Percentiles rank a stretch among this genome's conserved stretches.
Evolutionary conservation across 2,888 invertebrate species (phyloP).

Genomic region (Petrophora chlorosata): DNA sequence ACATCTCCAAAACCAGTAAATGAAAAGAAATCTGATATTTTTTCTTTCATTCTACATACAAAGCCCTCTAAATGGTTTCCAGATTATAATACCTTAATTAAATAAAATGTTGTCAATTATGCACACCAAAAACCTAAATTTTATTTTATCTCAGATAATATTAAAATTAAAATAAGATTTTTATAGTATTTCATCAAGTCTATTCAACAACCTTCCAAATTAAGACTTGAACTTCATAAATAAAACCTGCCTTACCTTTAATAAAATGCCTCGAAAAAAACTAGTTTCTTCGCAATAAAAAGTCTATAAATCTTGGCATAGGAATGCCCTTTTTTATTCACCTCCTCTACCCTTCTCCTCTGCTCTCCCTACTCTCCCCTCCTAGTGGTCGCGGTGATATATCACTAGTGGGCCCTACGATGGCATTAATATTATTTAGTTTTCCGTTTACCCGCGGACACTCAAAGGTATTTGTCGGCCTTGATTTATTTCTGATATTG

Average conservation of each 20-base stretch:
- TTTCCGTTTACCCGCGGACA: conserved; percentile 11
- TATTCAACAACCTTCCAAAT: not conserved
- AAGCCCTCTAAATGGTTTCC: too few relatives aligned
- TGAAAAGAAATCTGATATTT: too few relatives aligned
- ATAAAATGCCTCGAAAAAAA: conserved; percentile 12
- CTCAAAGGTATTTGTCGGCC: conserved; percentile 20
- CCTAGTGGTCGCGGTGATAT: conserved; percentile 11
- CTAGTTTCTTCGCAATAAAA: conserved; percentile 16
- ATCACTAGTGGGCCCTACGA: conserved; percentile 7
- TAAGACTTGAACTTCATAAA: conserved; percentile 1
- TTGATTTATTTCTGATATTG: conserved; percentile 17
- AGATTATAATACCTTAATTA: too few relatives aligned
- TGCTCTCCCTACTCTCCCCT: not conserved
- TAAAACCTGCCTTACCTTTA: not conserved
- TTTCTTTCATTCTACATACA: too few relatives aligned
- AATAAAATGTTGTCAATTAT: too few relatives aligned
- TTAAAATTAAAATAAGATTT: too few relatives aligned
- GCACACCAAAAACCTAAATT: too few relatives aligned
- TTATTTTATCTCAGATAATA: too few relatives aligned
- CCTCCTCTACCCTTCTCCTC: not conserved
- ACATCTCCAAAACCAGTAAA: too few relatives aligned
- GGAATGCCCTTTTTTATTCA: conserved; percentile 10
- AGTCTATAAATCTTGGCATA: conserved; percentile 14
- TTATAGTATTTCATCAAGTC: not conserved
- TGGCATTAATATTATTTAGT: conserved; percentile 24